Percentiles rank a stretch among this genome's conserved stretches.
Conservation (phyloP, 2,113 vertebrate species). For the Lophotis ruficrista region DNA sequence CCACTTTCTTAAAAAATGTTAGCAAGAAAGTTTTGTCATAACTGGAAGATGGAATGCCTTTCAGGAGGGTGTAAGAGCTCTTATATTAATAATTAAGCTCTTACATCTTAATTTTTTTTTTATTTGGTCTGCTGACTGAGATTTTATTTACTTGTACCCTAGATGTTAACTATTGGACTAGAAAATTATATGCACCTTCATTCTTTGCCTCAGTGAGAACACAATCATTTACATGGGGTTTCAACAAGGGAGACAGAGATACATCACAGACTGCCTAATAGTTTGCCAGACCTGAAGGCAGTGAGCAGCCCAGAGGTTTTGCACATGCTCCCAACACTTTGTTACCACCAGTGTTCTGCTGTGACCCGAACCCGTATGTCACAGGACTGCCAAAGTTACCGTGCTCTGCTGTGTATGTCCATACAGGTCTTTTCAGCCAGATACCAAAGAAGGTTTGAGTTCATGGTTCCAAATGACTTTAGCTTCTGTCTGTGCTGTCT, state of each 20-base stretch:
- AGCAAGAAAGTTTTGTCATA: neutral
- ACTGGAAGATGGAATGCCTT: neutral
- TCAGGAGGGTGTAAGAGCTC: neutral
- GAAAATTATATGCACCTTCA: neutral
- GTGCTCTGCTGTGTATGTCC: neutral
- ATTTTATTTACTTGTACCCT: neutral
- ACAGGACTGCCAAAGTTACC: neutral
- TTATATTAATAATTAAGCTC: neutral
- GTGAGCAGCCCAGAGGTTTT: neutral
- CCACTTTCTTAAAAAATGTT: neutral
- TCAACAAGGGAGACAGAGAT: neutral
- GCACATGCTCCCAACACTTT: neutral
- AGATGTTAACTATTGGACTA: neutral
- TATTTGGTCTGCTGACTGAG: neutral
- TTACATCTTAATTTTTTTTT: neutral
- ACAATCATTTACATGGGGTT: neutral
- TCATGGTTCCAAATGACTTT: neutral
- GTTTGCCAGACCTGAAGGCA: neutral
- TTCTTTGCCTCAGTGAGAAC: neutral
- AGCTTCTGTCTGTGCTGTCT: neutral
- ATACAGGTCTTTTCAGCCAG: neutral
- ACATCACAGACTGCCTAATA: neutral
- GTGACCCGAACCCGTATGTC: neutral
- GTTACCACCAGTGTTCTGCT: neutral
- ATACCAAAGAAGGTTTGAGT: neutral